phyloP scores from a whole-genome alignment of 92 coral and sea anemone genomes.

The Epizoanthus fatuus region DNA sequence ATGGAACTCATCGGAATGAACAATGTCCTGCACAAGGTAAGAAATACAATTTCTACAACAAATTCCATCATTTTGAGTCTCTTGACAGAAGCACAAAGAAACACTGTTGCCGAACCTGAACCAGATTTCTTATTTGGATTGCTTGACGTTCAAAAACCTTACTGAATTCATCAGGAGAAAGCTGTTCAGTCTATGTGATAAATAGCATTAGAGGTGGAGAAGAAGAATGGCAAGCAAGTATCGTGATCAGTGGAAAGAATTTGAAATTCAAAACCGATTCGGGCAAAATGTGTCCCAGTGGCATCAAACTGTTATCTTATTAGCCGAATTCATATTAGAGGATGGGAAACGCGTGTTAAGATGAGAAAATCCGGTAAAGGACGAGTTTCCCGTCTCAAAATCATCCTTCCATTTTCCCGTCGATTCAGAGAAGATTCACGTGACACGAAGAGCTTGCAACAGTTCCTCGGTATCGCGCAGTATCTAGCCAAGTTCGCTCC shows the following conservation, averaged over 20 bases:
- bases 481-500: too few relatives aligned
- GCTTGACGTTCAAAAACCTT: neutral
- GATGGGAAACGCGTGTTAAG: too few relatives aligned
- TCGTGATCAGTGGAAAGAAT: too few relatives aligned
- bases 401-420: too few relatives aligned
- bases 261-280: conserved; percentile 33
- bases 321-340: too few relatives aligned
- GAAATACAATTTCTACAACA: conserved; percentile 51
- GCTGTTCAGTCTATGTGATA: neutral
- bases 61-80: conserved; percentile 36
- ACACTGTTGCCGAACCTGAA: conserved; percentile 35
- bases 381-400: too few relatives aligned
- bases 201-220: neutral
- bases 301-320: neutral
- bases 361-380: too few relatives aligned
- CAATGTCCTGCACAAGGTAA: conserved; percentile 55
- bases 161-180: neutral
- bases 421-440: too few relatives aligned
- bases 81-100: neutral
- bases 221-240: neutral
- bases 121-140: neutral
- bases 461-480: too few relatives aligned
- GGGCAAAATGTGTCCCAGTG: conserved; percentile 42
- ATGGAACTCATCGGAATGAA: conserved; percentile 30
- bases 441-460: too few relatives aligned